Percentiles rank a stretch among this genome's conserved stretches.
Evolutionary conservation across 2,113 vertebrate genomes (phyloP).

Genomic region (Ptychochromis oligacanthus): DNA sequence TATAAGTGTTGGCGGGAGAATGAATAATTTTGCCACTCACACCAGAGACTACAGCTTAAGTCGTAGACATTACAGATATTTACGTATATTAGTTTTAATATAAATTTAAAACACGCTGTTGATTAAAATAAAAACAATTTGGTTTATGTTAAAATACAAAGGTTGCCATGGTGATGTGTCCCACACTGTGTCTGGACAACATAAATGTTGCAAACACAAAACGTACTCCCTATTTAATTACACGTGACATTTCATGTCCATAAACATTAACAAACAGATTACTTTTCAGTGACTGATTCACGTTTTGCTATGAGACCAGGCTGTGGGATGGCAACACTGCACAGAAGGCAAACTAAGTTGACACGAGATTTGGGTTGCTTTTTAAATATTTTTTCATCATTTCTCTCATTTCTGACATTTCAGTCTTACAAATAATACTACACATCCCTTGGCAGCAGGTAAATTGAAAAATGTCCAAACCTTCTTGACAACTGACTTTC

Average conservation of each 20-base stretch:
- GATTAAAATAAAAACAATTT: background rate
- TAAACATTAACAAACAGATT: background rate
- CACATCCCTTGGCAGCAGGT: background rate
- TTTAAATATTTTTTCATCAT: background rate
- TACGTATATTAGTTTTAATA: background rate
- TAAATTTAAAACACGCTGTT: background rate
- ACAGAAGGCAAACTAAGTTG: too few relatives aligned
- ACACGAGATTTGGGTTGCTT: too few relatives aligned
- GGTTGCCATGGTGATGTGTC: background rate
- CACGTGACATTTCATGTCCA: background rate
- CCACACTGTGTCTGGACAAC: rapidly evolving
- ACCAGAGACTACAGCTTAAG: background rate
- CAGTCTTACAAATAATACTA: background rate
- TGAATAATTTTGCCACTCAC: background rate
- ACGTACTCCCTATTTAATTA: background rate
- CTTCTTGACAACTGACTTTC: background rate
- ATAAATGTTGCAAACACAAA: background rate
- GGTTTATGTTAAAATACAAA: background rate
- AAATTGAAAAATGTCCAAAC: background rate
- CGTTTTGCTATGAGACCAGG: background rate
- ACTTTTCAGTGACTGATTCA: background rate
- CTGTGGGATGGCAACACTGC: background rate
- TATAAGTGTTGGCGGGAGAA: background rate
- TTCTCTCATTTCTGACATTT: background rate
- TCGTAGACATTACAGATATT: background rate